Conservation (phyloP, 1,140 invertebrate genomes). For the Saccostrea cuccullata region DNA sequence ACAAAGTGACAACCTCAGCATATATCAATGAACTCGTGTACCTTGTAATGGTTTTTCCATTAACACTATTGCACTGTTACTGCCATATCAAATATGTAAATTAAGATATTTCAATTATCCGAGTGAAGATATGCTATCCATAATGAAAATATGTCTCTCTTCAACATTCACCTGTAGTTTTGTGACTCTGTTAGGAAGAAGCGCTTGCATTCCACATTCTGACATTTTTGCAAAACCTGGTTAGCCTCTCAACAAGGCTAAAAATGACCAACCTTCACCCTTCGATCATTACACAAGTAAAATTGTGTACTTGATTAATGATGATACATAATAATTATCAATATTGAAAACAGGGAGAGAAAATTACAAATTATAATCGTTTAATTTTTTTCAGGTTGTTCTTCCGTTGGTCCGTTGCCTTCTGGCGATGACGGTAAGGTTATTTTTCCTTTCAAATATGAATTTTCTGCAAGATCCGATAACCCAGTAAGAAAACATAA, state of each 20-base stretch:
- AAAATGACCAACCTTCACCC: too few species aligned
- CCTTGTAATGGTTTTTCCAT: slow-evolving; percentile 18
- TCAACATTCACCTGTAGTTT: too few species aligned
- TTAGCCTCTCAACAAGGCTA: too few species aligned
- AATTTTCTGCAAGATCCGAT: background rate
- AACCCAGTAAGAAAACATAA: background rate
- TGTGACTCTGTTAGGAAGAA: too few species aligned
- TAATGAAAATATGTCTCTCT: too few species aligned
- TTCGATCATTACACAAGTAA: too few species aligned
- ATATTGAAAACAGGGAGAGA: background rate
- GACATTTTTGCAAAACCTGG: too few species aligned
- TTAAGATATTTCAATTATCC: too few species aligned
- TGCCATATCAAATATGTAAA: background rate
- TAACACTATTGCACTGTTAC: background rate
- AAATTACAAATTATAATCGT: background rate
- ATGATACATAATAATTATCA: background rate
- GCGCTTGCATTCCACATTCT: too few species aligned
- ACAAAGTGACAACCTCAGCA: background rate
- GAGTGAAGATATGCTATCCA: too few species aligned
- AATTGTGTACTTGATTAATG: background rate
- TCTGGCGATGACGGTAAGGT: background rate
- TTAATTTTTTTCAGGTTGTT: background rate
- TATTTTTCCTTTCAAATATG: background rate
- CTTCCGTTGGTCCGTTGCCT: background rate
- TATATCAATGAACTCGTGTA: background rate